Base-by-base conservation (phyloP, 2,797 vertebrate genomes). In the Apodemus agrarius region DNA sequence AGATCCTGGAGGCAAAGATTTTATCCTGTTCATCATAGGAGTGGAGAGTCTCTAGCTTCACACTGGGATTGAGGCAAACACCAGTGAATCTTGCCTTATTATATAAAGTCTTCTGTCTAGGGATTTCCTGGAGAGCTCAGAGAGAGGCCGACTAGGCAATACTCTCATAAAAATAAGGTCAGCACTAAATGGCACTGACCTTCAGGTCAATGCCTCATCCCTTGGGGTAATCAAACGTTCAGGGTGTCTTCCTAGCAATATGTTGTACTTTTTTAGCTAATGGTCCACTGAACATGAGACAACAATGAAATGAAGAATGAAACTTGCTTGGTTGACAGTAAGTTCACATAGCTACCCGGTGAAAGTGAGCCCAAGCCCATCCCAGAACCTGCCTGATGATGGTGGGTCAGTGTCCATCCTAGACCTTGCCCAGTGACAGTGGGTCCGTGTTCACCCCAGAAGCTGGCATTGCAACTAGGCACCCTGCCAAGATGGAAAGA, bases 331-430 rank as follows among this genome's bases (percentile, higher is more conserved):
- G 57, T 13, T 75, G 46, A 67, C 24, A 37, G 49, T 19, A 34
- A 90, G 69, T 40, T 46, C 63, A 93, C 96, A 3, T 91, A 96
- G 94, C 96, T 86, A 24, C 22, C 10, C 1, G 37, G 21, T 29
- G 87, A 59, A 34, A 13, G 37, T 0, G 21, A 84, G 57, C 40
- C 57, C 81, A 69, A 19, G 17, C 19, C 67, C 34, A 69, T n/a
- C 17, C 67, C 67, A n/a, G 16, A n/a, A 69, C 67, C 16, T n/a
- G 16, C 67, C 67, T n/a, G 67, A 69, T 69, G 65, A n/a, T 7
- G 14, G 14, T 0, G 34, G 26, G 21, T 24, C 86, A n/a, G 1
- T 0, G 7, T 37, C 82, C 13, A 5, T n/a, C 34, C 34, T 14
- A n/a, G 67, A n/a, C 95, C 93, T 95, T 75, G 11, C 22, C 74